A percentile compares a stretch with the other conserved stretches of the same genome.
phyloP scores from a whole-genome alignment of 2,888 invertebrate genomes.

The Cryptus viduatorius region DNA sequence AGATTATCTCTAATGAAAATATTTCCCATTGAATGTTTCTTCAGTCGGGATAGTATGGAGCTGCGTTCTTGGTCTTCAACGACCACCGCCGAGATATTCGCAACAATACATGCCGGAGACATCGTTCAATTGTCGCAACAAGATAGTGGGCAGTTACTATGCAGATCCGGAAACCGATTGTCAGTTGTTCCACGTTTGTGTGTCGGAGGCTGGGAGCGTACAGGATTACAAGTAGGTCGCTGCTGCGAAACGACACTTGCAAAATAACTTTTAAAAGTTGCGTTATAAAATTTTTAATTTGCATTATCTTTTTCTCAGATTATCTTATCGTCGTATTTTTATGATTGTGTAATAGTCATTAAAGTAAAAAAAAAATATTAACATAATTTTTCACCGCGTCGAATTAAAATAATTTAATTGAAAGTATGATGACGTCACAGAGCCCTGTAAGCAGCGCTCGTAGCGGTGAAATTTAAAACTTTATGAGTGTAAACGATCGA shows the following conservation, averaged over 20 bases:
- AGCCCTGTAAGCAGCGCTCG: not conserved
- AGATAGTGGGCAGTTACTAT: slow-evolving; percentile 95
- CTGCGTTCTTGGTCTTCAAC: slow-evolving; percentile 81
- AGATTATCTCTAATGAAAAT: not conserved
- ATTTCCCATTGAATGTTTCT: not conserved
- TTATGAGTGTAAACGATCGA: not conserved
- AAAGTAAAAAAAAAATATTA: too few relatives aligned
- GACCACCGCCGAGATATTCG: slow-evolving; percentile 85
- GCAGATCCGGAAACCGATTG: slow-evolving; percentile 95
- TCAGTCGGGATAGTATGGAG: slow-evolving; percentile 78
- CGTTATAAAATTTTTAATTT: not conserved
- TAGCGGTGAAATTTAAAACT: slow-evolving; percentile 1
- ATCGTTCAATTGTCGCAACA: slow-evolving; percentile 92
- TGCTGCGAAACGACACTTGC: slow-evolving; percentile 26
- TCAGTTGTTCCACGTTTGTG: slow-evolving; percentile 96
- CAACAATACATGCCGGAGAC: slow-evolving; percentile 86
- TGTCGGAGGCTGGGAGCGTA: slow-evolving; percentile 90
- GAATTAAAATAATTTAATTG: too few relatives aligned
- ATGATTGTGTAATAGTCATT: not conserved
- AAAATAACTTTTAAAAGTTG: not conserved
- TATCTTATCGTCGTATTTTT: slow-evolving; percentile 8
- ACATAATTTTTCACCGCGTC: too few relatives aligned
- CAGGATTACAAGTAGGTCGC: slow-evolving; percentile 82
- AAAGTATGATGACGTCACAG: too few relatives aligned
- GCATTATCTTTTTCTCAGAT: not conserved